phyloP scores from a whole-genome alignment of 2,113 vertebrate species.

The Brienomyrus longianalis region DNA sequence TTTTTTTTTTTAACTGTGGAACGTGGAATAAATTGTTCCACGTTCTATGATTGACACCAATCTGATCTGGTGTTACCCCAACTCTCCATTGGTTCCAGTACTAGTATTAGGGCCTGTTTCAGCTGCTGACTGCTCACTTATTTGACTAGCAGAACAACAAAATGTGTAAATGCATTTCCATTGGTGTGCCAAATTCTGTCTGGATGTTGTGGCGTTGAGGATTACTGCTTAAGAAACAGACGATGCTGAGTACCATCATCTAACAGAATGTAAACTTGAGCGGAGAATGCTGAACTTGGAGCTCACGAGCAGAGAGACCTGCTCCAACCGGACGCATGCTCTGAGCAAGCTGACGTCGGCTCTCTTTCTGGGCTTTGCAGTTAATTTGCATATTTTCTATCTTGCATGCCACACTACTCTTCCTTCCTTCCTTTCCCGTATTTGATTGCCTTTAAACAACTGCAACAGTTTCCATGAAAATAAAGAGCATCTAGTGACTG shows the following conservation, averaged over 20 bases:
- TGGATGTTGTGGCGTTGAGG: neutral
- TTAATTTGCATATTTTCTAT: constrained; percentile 41
- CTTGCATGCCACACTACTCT: constrained; percentile 5
- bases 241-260: neutral
- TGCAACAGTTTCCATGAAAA: constrained; percentile 13
- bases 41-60: neutral
- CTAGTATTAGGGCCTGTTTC: neutral
- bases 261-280: neutral
- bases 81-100: neutral
- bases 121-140: neutral
- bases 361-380: constrained; percentile 8
- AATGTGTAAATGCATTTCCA: neutral
- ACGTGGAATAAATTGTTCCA: neutral
- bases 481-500: neutral
- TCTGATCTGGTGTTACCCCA: neutral
- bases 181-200: neutral
- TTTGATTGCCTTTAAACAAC: constrained; percentile 9
- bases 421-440: constrained; percentile 14
- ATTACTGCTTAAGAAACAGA: neutral
- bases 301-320: neutral
- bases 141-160: neutral
- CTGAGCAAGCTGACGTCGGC: constrained; percentile 14
- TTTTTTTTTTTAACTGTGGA: too few species aligned
- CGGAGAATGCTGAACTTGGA: neutral
- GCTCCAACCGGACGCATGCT: neutral